Base-by-base conservation (phyloP, 1,140 invertebrate genomes). In the Brachionus rotundiformis region DNA sequence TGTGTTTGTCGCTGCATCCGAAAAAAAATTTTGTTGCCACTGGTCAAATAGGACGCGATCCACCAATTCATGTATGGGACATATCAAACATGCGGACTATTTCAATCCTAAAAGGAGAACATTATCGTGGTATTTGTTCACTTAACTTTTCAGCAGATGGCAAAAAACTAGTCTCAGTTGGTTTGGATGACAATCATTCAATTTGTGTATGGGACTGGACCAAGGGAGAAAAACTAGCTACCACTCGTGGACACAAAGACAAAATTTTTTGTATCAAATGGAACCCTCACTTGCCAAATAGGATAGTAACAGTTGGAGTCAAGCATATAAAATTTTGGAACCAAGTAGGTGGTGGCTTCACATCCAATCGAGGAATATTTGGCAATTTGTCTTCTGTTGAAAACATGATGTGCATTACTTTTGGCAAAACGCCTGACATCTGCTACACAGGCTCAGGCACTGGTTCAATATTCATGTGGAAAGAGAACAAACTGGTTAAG, bases 301-400 rank as follows among this genome's bases (percentile, higher is more conserved):
- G 86, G 71, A 77, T 88, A 27, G 85, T 88, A 6, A 86, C 87
- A 49, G 88, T 88, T 29, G 88, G 88, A 59, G 84, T 87, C 6
- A 88, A 88, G 83, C 87, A 87, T 83, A 88, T 89, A 83, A 88
- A 88, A 83, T 89, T 88, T 85, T 89, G 88, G 88, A 86, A 83
- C 44, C 87, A 88, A 83, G 84, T 86, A 84, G 88, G 87, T 77
- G 87, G 86, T 63, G 87, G 87, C 31, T 88, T 88, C 81, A 88
- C 87, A 2, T 87, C 87, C 2, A 85, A 85, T 54, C 82, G 87
- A 44, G 88, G 88, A 29, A 86, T 86, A 0, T 85, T 88, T 83
- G 87, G 87, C 36, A 87, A 86, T 68, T 33, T 41, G 31, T 31
- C 63, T 7, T 8, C 25, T 5, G 82, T 86, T 11, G 87, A 87